Evolutionary conservation across 1,140 invertebrate species (phyloP), one percentile per base, ranked within the genome.

Genomic region (Macrosteles quadrilineatus): DNA sequence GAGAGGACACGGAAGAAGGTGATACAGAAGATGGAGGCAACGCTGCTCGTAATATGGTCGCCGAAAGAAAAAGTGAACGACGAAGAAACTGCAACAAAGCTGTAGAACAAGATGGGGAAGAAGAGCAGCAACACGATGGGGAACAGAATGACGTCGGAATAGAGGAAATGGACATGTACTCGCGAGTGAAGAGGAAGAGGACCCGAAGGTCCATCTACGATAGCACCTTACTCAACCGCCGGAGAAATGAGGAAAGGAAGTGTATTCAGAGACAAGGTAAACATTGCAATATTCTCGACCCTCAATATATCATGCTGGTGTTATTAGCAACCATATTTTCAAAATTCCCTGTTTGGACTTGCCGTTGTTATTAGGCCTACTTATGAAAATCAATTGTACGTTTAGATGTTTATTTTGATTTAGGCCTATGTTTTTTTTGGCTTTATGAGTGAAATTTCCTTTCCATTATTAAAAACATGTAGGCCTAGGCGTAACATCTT

Each of bases 11-110:
- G 6, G 64, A 69, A 27, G 55, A 70, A 47, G 50, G 29, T 3
- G 70, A 72, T 40, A 71, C 69, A 43, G 57, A 40, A 0, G 71
- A 71, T 53, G 67, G 53, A 11, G 67, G 65, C 12, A 50, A 68
- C 17, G 55, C 67, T 21, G 14, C 50, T n/a, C 32, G 31, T 23
- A 64, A 69, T 32, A 65, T 32, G 2, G 45, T 27, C 23, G 40
- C 40, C 25, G 36, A 50, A 19, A 59, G 14, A 50, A 21, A 36
- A 21, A 59, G 50, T 29, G 62, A 69, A 19, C 29, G 63, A 47
- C 23, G 69, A 66, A 55, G 47, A 55, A 19, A 45, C 25, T 47
- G 32, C 14, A 32, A 66, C 9, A 40, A 59, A 50, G 47, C 1
- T 17, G 47, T 6, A 4, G 62, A 71, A 67, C 29, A 30, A 2